These are phyloP conservation scores for Mus pahari DNA, from an alignment of 2,113 vertebrate species.

Conservation along the genomic window DNA sequence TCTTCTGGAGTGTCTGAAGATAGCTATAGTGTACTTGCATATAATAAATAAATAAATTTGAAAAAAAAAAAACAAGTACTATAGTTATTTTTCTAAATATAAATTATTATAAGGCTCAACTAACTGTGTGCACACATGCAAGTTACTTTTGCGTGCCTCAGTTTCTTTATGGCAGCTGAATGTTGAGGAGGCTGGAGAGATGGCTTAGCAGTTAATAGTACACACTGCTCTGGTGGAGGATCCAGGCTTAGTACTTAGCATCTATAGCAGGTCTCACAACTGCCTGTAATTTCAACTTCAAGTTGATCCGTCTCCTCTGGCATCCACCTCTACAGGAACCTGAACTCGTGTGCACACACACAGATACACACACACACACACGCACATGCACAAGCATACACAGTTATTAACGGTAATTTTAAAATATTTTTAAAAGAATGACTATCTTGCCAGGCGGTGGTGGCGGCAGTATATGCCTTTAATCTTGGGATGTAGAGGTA, in stretches of 20 bases:
- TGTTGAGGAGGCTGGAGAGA: not conserved
- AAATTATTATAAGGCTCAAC: not conserved
- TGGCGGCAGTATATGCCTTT: not conserved
- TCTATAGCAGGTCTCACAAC: not conserved
- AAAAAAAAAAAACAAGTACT: not conserved
- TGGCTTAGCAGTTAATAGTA: not conserved
- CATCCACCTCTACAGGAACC: not conserved
- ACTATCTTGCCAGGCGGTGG: not conserved
- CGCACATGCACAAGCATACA: not conserved
- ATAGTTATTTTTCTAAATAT: not conserved
- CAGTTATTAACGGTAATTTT: not conserved
- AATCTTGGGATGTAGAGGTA: not conserved
- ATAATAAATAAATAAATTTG: too few relatives aligned
- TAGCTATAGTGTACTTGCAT: too few relatives aligned
- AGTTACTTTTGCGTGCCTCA: not conserved
- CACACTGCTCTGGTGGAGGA: too few relatives aligned
- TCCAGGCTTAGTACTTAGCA: not conserved
- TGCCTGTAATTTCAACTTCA: not conserved
- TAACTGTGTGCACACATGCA: not conserved
- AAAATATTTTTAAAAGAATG: not conserved
- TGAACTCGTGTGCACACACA: not conserved
- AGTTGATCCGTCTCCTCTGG: not conserved
- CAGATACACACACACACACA: not conserved
- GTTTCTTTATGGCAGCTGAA: constrained; percentile 42
- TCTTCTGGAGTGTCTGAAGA: too few relatives aligned